Evolutionary conservation across 2,113 vertebrate genomes (phyloP).

Genomic region (Anas platyrhynchos): DNA sequence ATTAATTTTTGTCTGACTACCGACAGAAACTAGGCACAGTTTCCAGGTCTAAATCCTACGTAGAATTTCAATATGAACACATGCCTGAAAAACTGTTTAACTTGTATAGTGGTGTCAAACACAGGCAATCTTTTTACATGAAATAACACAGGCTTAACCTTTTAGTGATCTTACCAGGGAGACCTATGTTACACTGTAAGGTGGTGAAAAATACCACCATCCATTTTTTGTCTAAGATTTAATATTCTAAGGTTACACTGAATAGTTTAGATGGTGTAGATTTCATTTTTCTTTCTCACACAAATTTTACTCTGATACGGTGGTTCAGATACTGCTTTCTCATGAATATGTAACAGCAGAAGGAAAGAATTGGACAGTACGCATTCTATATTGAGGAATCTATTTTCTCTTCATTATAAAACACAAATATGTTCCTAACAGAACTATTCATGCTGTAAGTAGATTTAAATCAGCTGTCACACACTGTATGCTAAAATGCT

Average conservation of each 20-base stretch:
- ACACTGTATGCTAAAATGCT: not conserved
- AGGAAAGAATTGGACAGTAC: slow-evolving; percentile 24
- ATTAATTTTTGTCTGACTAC: slow-evolving; percentile 34
- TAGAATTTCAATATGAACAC: not conserved
- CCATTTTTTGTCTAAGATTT: not conserved
- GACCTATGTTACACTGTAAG: not conserved
- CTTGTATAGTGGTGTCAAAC: not conserved
- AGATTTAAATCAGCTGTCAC: slow-evolving; percentile 27
- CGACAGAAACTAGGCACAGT: not conserved
- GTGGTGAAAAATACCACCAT: not conserved
- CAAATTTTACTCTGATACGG: not conserved
- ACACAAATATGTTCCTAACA: slow-evolving; percentile 34
- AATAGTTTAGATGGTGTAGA: not conserved
- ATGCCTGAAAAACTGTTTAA: not conserved
- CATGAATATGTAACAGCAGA: slow-evolving; percentile 45
- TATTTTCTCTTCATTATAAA: slow-evolving; percentile 29
- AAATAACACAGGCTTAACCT: not conserved
- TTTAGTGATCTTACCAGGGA: not conserved
- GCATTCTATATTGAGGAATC: slow-evolving; percentile 35
- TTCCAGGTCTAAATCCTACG: not conserved
- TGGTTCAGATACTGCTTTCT: not conserved
- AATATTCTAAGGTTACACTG: not conserved
- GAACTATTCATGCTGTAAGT: not conserved
- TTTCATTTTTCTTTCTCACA: slow-evolving; percentile 1
- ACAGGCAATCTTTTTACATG: not conserved